Evolutionary conservation across 2,888 invertebrate species (phyloP).

Genomic region (Crioceris asparagi): DNA sequence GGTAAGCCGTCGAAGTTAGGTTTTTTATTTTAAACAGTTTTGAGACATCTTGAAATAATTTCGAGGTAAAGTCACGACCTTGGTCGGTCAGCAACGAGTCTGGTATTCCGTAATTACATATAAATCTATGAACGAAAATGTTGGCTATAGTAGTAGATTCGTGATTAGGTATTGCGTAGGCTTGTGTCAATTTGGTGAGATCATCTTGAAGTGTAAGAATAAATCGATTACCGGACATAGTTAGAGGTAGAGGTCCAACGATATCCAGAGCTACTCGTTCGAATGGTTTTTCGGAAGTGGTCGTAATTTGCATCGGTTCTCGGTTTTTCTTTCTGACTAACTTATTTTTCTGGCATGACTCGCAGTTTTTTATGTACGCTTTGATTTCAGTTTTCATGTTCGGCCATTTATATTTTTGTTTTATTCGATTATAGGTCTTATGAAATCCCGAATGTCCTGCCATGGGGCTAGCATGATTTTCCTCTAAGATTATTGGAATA

Average conservation of each 20-base stretch:
- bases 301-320: constrained; percentile 27
- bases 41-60: too few species aligned
- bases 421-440: constrained; percentile 15
- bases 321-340: constrained; percentile 15
- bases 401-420: constrained; percentile 15
- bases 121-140: not conserved
- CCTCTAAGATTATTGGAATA: constrained; percentile 14
- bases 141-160: constrained; percentile 25
- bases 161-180: constrained; percentile 20
- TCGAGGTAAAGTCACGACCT: too few species aligned
- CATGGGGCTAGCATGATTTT: constrained; percentile 15
- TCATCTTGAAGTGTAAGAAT: constrained; percentile 31
- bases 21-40: too few species aligned
- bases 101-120: too few species aligned
- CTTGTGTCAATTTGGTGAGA: constrained; percentile 27
- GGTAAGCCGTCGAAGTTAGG: too few species aligned
- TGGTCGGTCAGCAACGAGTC: too few species aligned
- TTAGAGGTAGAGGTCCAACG: constrained; percentile 26
- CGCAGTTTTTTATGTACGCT: constrained; percentile 24
- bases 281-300: constrained; percentile 22
- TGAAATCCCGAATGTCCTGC: constrained; percentile 18
- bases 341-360: constrained; percentile 28
- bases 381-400: constrained; percentile 24
- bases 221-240: constrained; percentile 25
- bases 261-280: constrained; percentile 25